Evolutionary conservation across 2,113 vertebrate genomes (phyloP).

Genomic region (Entelurus aequoreus): DNA sequence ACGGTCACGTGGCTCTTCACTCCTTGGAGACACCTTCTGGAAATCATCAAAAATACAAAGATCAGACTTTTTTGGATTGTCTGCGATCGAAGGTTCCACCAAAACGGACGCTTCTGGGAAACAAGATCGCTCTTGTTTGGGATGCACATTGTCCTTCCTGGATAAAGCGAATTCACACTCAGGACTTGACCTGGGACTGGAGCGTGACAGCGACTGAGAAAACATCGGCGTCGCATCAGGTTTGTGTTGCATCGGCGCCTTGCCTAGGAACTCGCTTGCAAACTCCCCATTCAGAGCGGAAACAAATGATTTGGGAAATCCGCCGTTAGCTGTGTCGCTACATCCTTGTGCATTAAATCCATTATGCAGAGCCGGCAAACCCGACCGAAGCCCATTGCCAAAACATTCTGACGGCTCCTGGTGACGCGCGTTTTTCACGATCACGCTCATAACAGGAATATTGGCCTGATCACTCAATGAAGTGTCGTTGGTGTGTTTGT

Average conservation of each 20-base stretch:
- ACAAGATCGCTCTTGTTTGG: constrained; percentile 75
- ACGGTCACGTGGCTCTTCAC: constrained; percentile 42
- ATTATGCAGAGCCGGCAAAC: constrained; percentile 75
- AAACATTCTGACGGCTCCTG: constrained; percentile 81
- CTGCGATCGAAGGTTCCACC: constrained; percentile 68
- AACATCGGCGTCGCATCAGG: constrained; percentile 77
- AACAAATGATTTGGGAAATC: constrained; percentile 79
- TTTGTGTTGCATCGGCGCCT: constrained; percentile 71
- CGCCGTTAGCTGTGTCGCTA: constrained; percentile 54
- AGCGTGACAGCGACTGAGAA: constrained; percentile 81
- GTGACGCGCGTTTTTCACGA: constrained; percentile 92
- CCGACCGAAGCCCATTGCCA: constrained; percentile 72
- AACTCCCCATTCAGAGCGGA: constrained; percentile 83
- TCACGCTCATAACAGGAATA: constrained; percentile 86
- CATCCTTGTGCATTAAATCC: constrained; percentile 79
- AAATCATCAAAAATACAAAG: constrained; percentile 80
- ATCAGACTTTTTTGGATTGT: constrained; percentile 72
- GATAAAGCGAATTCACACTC: constrained; percentile 78
- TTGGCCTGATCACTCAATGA: constrained; percentile 76
- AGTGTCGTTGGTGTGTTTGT: constrained; percentile 82
- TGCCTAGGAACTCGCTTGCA: constrained; percentile 71
- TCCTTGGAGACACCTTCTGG: constrained; percentile 71
- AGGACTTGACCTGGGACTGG: constrained; percentile 89
- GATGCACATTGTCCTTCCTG: constrained; percentile 65
- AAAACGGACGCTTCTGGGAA: constrained; percentile 74